Evolutionary conservation across 2,113 vertebrate genomes (phyloP), one percentile per base, ranked within the genome.

Genomic region (Progne subis): DNA sequence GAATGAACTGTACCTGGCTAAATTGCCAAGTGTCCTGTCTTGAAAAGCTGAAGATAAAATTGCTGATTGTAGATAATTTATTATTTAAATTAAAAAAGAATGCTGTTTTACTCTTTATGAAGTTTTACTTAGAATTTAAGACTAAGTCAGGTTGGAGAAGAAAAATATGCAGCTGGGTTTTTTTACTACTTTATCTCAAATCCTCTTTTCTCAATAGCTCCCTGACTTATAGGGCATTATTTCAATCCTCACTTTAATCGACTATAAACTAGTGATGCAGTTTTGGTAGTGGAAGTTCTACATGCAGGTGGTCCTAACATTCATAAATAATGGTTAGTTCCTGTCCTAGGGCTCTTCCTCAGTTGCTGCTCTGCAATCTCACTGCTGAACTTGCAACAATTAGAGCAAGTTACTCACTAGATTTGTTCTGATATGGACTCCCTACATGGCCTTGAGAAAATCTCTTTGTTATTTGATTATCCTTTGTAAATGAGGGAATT

Each of bases 381-480:
- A 31, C 32, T 59, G 85, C 44, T 82, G 68, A 90, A 67, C 80
- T 86, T 90, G 71, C 68, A 88, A 75, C 59, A 64, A 44, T 96
- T 77, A 81, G 79, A 78, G 64, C 60, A 53, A 64, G 82, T 91
- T 93, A 68, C 64, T 78, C 63, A 34, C 5, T 90, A 70, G 63
- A 67, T 68, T 77, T 43, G 26, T 91, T 91, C 90, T 76, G 78
- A 79, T 94, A 57, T 60, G 70, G 68, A 67, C 81, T 95, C 79
- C 56, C 28, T 88, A 41, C n/a, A 3, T 17, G 39, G 90, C 94
- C 82, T 74, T 78, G 85, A 88, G 92, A 79, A 93, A 80, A 86
- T 65, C 63, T 92, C 87, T 82, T 71, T 86, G 59, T 79, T 87
- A 61, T 56, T 95, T 95, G 79, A 95, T 96, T 97, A 90, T 82